Base-by-base conservation (phyloP, 2,113 vertebrate species). In the Corythaixoides concolor region DNA sequence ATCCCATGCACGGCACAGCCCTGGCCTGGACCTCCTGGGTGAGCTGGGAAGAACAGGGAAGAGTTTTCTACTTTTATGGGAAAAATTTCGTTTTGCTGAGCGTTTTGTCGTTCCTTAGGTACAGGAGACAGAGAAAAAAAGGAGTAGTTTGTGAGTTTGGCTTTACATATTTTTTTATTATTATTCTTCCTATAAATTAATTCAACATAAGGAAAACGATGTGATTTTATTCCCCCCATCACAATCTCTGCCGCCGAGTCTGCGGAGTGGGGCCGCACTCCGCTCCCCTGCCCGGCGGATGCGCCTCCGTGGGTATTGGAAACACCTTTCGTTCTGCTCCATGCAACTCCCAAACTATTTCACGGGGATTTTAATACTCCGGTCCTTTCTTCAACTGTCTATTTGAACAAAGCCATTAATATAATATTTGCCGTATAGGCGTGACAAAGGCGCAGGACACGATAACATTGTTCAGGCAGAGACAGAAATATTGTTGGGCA, bases 391-490 rank as follows among this genome's bases (percentile, higher is more conserved):
- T 81, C 60, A 89, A 90, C 94, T 90, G 89, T 96, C 89, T 97
- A 88, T 97, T 96, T 96, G 97, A 96, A 97, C 93, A 95, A 96
- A 95, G 91, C 91, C 88, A 96, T 96, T 97, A 88, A 90, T 84
- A 79, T 92, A 96, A 96, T 98, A 94, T 98, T 98, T 98, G 96
- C 97, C 86, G 17, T 95, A 89, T 69, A 98, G 98, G 98, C 92
- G 97, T 97, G 97, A 98, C 97, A 88, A 90, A 95, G 93, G 92
- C 82, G 72, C 96, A 77, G 90, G 95, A 82, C 80, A 82, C 81
- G 97, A 98, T 98, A 98, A 98, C 98, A 97, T 97, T 97, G 97
- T 97, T 89, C 81, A n/a, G 74, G 45, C 58, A 94, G 95, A 96
- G 96, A 96, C 96, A 96, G 88, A 83, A 89, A 96, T 96, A 94